Conservation (phyloP, 2,113 vertebrate genomes). For the Eurystomus gularis region DNA sequence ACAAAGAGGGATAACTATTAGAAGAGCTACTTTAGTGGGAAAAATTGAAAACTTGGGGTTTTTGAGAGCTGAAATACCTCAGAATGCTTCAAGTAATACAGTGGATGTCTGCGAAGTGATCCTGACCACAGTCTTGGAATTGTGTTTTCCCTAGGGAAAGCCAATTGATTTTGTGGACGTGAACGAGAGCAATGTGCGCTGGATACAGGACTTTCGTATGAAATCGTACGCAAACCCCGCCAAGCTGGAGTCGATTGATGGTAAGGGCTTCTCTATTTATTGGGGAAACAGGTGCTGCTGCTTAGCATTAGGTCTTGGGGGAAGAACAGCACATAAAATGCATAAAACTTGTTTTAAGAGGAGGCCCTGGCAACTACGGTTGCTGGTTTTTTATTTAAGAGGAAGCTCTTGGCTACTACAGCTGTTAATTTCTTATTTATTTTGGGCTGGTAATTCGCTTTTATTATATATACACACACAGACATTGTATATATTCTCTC, state of each 20-base stretch:
- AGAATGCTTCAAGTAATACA: neutral
- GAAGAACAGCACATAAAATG: fast-evolving
- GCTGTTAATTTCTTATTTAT: neutral
- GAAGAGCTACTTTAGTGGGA: neutral
- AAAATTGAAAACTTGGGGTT: neutral
- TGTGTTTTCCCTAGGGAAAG: slow-evolving; percentile 80
- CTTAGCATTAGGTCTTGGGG: neutral
- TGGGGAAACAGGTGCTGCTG: neutral
- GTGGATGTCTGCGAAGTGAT: neutral
- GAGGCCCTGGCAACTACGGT: fast-evolving
- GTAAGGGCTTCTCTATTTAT: slow-evolving; percentile 41
- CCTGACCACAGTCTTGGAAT: neutral
- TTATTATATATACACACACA: neutral
- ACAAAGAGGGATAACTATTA: neutral
- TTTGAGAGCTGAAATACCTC: neutral
- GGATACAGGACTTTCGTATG: slow-evolving; percentile 93
- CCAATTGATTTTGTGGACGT: slow-evolving; percentile 87
- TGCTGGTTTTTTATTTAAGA: neutral
- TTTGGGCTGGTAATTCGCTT: neutral
- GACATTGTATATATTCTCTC: neutral
- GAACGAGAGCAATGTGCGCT: slow-evolving; percentile 84
- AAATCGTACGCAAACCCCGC: slow-evolving; percentile 90
- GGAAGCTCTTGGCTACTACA: neutral
- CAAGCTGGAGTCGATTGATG: slow-evolving; percentile 93
- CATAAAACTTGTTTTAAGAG: neutral